These are phyloP conservation scores for Phortica variegata DNA, from an alignment of 1,140 invertebrate species.

Conservation along the genomic window DNA sequence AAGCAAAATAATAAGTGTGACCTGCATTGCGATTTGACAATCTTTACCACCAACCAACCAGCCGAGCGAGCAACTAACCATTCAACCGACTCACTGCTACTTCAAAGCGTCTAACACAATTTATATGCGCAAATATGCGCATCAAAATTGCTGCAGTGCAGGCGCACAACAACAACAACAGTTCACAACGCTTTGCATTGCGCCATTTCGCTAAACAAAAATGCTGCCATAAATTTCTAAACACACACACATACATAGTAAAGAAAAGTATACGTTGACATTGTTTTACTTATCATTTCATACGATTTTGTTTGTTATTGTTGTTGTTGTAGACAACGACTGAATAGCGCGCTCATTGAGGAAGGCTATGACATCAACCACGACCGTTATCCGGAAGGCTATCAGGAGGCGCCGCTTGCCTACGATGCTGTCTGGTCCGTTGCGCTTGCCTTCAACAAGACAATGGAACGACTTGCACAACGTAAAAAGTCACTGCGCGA, in stretches of 20 bases:
- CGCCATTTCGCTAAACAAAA: not conserved
- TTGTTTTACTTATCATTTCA: not conserved
- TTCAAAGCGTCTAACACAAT: too few relatives aligned
- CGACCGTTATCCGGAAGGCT: constrained; percentile 85
- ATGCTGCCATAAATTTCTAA: not conserved
- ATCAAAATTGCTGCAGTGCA: too few relatives aligned
- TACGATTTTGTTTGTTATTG: too few relatives aligned
- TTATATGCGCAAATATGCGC: not conserved
- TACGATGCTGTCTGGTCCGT: constrained; percentile 99
- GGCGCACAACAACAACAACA: not conserved
- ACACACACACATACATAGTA: too few relatives aligned
- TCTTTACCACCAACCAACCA: too few relatives aligned
- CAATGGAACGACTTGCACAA: constrained; percentile 80
- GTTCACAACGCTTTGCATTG: not conserved
- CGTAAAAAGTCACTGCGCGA: constrained; percentile 83
- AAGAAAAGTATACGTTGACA: not conserved
- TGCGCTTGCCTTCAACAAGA: constrained; percentile 95
- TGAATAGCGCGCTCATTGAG: constrained; percentile 76
- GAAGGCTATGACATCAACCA: constrained; percentile 81
- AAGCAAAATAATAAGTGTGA: not conserved
- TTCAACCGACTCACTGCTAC: too few relatives aligned
- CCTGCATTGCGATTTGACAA: too few relatives aligned
- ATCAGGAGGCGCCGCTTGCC: constrained; percentile 96
- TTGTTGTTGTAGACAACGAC: constrained; percentile 63
- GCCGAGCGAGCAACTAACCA: too few relatives aligned